Evolutionary conservation across 2,797 vertebrate genomes (phyloP).

Genomic region (Tinamus major): DNA sequence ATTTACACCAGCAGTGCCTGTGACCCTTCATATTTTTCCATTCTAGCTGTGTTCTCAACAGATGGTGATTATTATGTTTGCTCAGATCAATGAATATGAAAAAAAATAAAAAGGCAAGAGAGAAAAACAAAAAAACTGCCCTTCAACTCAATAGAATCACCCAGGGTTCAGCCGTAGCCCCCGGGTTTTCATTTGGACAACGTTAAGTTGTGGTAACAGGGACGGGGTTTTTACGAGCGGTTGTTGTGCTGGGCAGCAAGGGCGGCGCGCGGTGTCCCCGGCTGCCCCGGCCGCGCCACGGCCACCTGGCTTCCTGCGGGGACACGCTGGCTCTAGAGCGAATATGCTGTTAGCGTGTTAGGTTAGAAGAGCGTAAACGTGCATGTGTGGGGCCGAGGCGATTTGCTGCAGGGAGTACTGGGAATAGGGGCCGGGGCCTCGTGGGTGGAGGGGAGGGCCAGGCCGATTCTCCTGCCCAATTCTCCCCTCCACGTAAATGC

Average conservation of each 20-base stretch:
- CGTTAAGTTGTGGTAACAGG: conserved; percentile 59
- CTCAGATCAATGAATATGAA: conserved; percentile 58
- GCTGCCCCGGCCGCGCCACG: fast-evolving
- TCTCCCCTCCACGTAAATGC: fast-evolving
- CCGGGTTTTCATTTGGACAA: conserved; percentile 52
- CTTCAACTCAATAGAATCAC: conserved; percentile 46
- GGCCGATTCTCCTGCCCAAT: neutral
- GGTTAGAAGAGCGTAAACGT: neutral
- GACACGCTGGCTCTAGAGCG: neutral
- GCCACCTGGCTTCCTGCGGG: neutral
- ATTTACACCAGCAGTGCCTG: neutral
- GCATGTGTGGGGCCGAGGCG: neutral
- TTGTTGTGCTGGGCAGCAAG: conserved; percentile 47
- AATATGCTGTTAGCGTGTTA: neutral
- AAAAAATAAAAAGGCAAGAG: neutral
- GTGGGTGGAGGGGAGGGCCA: neutral
- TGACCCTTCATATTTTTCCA: neutral
- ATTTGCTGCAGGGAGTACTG: neutral
- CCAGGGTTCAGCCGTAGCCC: conserved; percentile 41
- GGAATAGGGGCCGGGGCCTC: neutral
- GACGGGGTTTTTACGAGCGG: conserved; percentile 61
- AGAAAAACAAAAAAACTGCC: conserved; percentile 17
- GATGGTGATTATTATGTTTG: conserved; percentile 68
- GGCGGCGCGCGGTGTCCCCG: neutral
- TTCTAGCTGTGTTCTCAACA: conserved; percentile 47